Evolutionary conservation across 2,113 vertebrate genomes (phyloP).

Genomic region (Ammospiza caudacuta): DNA sequence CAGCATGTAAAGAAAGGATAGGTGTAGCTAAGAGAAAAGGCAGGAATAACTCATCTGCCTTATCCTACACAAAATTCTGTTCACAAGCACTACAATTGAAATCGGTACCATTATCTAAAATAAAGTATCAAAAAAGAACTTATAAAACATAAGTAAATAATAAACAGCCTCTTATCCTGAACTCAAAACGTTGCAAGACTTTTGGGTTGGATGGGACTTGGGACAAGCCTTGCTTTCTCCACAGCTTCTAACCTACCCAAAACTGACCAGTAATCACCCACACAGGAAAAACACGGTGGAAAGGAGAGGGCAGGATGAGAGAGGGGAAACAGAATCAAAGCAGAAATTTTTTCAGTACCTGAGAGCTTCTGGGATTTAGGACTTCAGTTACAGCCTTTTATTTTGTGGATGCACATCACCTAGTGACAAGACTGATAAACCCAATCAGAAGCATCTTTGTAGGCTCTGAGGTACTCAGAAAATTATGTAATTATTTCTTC

Average conservation of each 20-base stretch:
- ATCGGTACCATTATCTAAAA: neutral
- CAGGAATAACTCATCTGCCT: neutral
- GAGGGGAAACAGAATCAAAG: neutral
- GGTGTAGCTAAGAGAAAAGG: neutral
- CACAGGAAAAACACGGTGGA: neutral
- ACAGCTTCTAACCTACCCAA: neutral
- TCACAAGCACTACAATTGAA: neutral
- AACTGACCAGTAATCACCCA: neutral
- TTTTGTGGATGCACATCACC: neutral
- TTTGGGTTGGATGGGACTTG: neutral
- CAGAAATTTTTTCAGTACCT: neutral
- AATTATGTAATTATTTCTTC: neutral
- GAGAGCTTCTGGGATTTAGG: neutral
- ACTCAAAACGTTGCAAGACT: neutral
- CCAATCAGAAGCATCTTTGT: neutral
- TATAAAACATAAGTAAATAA: neutral
- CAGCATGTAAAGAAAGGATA: neutral
- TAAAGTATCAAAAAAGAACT: neutral
- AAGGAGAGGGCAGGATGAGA: neutral
- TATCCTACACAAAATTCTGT: neutral
- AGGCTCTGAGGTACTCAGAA: neutral
- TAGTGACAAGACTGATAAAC: neutral
- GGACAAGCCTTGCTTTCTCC: neutral
- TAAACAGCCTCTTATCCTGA: neutral
- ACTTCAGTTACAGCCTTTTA: neutral